Evolutionary conservation across 2,888 invertebrate genomes (phyloP), one percentile per base, ranked within the genome.

Genomic region (Perizoma affinitatum): DNA sequence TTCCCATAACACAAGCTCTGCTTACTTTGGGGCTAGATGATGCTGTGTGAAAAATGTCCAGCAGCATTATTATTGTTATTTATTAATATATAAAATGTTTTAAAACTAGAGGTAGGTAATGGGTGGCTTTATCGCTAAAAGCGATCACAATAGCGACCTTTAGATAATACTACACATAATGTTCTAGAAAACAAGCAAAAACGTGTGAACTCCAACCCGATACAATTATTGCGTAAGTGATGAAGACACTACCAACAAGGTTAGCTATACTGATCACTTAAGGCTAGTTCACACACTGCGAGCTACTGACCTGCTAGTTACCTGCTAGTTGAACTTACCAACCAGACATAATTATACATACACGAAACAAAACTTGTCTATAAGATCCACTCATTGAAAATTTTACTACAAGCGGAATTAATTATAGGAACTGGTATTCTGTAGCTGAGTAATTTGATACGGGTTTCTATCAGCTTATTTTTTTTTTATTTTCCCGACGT

Each of bases 151-250:
- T 9, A 10, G 41, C 42, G 61, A 68, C 61, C 58, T 64, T 65
- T 66, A 65, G 58, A 40, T 52, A 57, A 60, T 57, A 57, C 54
- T 56, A 54, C 61, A 56, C 59, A 60, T 67, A 64, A 69, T 67
- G 65, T 61, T 36, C 64, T 64, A 63, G 53, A 59, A 64, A 52
- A 50, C 41, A 54, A 53, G 55, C 67, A 69, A 69, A 69, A 69
- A 68, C 69, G 68, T 70, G 69, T 70, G 69, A 70, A 68, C 68
- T 60, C 36, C 49, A 59, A 63, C 61, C 60, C 54, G 56, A 64
- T 61, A 66, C 64, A 58, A 68, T 68, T 61, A 69, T 70, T 70
- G 66, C 68, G 69, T 70, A 70, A 70, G 59, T 53, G 54, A 58
- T 56, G 58, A 49, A 63, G 54, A 51, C 61, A 51, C 54, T 50